phyloP scores from a whole-genome alignment of 2,797 vertebrate species.

The Sebastolobus altivelis region DNA sequence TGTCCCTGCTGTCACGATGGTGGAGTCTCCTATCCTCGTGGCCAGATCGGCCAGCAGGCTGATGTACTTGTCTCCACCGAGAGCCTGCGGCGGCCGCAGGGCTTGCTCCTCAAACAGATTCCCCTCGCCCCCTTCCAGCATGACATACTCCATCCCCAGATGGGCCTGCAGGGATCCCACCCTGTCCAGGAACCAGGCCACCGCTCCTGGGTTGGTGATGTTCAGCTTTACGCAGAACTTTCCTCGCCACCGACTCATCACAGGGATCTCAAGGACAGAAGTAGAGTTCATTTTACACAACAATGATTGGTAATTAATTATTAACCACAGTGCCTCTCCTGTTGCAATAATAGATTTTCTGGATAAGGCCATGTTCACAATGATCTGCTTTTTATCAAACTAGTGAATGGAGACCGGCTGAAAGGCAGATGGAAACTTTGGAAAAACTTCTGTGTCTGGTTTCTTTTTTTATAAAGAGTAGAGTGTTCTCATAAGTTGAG shows the following conservation, averaged over 20 bases:
- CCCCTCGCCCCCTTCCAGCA: conserved; percentile 88
- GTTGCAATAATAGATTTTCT: conserved; percentile 6
- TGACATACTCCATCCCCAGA: conserved; percentile 86
- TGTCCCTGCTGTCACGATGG: conserved; percentile 87
- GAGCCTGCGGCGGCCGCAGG: conserved; percentile 72
- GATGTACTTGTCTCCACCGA: conserved; percentile 85
- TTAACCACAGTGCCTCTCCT: not conserved
- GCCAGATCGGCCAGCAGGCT: conserved; percentile 83
- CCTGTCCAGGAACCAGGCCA: conserved; percentile 89
- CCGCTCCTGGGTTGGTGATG: conserved; percentile 85
- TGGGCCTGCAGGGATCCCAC: conserved; percentile 82
- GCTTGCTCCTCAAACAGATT: conserved; percentile 86
- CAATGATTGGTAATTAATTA: conserved; percentile 5
- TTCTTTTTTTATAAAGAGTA: conserved; percentile 21
- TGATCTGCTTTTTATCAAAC: conserved; percentile 40
- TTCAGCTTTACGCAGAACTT: conserved; percentile 91
- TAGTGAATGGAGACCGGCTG: conserved; percentile 21
- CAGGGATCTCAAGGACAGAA: conserved; percentile 81
- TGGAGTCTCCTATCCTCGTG: conserved; percentile 84
- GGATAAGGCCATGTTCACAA: not conserved
- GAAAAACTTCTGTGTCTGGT: conserved; percentile 31
- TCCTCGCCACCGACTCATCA: conserved; percentile 90
- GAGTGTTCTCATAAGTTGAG: not conserved
- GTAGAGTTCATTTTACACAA: conserved; percentile 1
- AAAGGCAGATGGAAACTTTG: conserved; percentile 28